Percentiles rank a stretch among this genome's conserved stretches.
Evolutionary conservation across 1,140 invertebrate genomes (phyloP).

Genomic region (Tribolium madens): DNA sequence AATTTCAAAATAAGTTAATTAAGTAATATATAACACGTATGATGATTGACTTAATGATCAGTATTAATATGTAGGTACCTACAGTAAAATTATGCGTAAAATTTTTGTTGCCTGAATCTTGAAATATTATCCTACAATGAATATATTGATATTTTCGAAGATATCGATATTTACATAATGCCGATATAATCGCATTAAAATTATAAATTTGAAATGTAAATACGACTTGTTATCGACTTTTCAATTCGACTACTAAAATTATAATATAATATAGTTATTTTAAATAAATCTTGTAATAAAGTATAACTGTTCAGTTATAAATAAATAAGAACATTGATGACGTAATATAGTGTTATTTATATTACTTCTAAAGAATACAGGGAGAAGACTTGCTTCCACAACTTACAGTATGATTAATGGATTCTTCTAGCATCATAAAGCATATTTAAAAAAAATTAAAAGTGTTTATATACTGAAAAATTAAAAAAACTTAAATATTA

Average conservation of each 20-base stretch:
- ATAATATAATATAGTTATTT: background rate
- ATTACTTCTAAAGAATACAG: constrained; percentile 7
- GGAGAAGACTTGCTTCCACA: constrained; percentile 6
- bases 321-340: constrained; percentile 8
- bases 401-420: constrained; percentile 6
- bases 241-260: background rate
- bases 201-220: background rate
- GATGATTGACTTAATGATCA: background rate
- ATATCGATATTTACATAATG: background rate
- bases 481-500: background rate
- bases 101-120: background rate
- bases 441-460: constrained; percentile 5
- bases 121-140: background rate
- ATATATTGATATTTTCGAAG: background rate
- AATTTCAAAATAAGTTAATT: background rate
- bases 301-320: background rate
- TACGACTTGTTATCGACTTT: background rate
- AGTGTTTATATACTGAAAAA: background rate
- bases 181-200: background rate
- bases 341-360: constrained; percentile 2
- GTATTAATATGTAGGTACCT: background rate
- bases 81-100: background rate
- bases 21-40: background rate
- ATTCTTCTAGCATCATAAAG: background rate
- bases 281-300: background rate